Evolutionary conservation across 2,113 vertebrate species (phyloP), one percentile per base, ranked within the genome.

Genomic region (Cephalopholis sonnerati): DNA sequence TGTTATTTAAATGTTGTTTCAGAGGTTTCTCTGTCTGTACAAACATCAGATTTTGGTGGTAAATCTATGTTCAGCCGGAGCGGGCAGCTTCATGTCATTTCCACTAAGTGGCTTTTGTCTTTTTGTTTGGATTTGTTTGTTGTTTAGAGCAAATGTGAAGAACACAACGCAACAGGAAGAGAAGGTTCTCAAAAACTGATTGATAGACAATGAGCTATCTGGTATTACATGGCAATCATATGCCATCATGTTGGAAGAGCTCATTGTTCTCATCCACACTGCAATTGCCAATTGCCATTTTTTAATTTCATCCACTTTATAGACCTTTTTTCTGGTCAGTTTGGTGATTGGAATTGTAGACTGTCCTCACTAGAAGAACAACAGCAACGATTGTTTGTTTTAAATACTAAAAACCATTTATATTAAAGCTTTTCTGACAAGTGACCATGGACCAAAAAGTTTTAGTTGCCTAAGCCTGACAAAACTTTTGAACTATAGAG

Each of bases 71-170:
- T n/a, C 17, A 29, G 50, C 7, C 20, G 73, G 16, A 27, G 29
- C 27, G 3, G 15, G 27, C 46, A 16, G 44, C 55, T 63, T 70
- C 36, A 6, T 5, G 39, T 90, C 79, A 24, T 63, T 73, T 41
- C 53, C 58, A 17, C 59, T 59, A 10, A 85, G 88, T 74, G 74
- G 78, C 79, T 84, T 68, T 79, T 68, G 74, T 65, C 10, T 27
- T 79, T 82, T 86, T 87, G 70, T 83, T 77, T 80, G 67, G 39
- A 62, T 84, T 2, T 58, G 53, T 63, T 85, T 72, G 50, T 66
- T 16, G 59, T 87, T 78, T 7, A 57, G 66, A 29, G 62, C 74
- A 82, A 64, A 86, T 51, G 27, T 77, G 46, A 64, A 83, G 24
- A 73, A 68, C 16, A 1, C 17, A 67, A 69, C 11, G 59, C 65